These are phyloP conservation scores for Gobius niger DNA, from an alignment of 2,113 vertebrate species.

Conservation along the genomic window DNA sequence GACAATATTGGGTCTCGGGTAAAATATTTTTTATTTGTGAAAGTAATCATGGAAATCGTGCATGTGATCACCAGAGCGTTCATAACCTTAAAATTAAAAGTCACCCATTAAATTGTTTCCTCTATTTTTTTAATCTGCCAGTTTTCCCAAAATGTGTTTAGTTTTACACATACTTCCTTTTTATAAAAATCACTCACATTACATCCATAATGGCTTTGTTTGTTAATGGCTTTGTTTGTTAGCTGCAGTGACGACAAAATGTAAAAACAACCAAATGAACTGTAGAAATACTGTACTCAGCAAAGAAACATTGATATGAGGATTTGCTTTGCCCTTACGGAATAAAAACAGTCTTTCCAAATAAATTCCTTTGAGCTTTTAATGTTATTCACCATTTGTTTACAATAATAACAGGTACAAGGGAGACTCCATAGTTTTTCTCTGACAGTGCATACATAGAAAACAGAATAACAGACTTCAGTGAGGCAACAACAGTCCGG, in stretches of 20 bases:
- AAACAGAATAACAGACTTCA: constrained; percentile 11
- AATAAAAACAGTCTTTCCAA: neutral
- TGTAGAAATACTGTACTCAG: neutral
- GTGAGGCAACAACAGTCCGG: constrained; percentile 17
- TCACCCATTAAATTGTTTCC: too few species aligned
- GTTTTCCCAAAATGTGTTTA: too few species aligned
- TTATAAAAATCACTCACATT: too few species aligned
- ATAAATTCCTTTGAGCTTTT: neutral
- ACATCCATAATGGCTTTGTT: too few species aligned
- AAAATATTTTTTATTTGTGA: too few species aligned
- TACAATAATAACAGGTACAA: neutral
- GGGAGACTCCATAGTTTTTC: neutral
- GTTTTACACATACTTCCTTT: too few species aligned
- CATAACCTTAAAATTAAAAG: too few species aligned
- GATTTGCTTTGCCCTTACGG: neutral
- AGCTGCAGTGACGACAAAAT: too few species aligned
- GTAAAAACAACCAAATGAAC: neutral
- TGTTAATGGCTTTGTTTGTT: too few species aligned
- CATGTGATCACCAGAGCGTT: too few species aligned
- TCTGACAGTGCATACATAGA: neutral
- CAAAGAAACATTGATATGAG: neutral
- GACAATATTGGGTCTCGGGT: neutral
- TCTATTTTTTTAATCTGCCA: too few species aligned
- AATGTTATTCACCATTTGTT: neutral
- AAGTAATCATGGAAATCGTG: too few species aligned